Conservation (phyloP, 2,797 vertebrate genomes). For the Hydrophis major region DNA sequence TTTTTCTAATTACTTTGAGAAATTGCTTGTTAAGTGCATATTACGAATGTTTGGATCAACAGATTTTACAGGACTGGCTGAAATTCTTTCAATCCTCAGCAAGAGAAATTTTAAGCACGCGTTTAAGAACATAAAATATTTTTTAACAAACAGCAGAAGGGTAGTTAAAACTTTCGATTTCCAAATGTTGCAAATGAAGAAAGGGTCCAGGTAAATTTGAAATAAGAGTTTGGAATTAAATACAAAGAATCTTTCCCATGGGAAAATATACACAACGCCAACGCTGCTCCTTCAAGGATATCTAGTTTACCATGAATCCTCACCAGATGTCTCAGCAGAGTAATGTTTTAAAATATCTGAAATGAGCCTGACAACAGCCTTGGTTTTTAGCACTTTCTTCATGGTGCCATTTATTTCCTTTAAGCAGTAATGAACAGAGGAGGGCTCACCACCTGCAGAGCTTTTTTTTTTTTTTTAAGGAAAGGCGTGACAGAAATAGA, state of each 20-base stretch:
- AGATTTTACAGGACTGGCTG: neutral
- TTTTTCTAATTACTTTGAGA: neutral
- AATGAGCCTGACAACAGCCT: neutral
- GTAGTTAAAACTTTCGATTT: neutral
- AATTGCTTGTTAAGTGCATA: neutral
- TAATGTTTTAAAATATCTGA: neutral
- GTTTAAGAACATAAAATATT: neutral
- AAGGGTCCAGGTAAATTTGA: neutral
- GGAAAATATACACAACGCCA: neutral
- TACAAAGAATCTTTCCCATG: neutral
- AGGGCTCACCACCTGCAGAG: conserved; percentile 4
- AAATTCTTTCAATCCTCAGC: neutral
- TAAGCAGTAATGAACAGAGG: neutral
- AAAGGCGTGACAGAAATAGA: conserved; percentile 4
- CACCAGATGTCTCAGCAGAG: neutral
- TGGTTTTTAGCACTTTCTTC: neutral
- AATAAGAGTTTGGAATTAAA: neutral
- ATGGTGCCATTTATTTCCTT: conserved; percentile 3
- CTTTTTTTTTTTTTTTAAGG: neutral
- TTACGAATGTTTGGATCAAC: neutral
- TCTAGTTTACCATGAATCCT: neutral
- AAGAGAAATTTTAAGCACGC: neutral
- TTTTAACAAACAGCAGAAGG: neutral
- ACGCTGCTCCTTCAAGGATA: neutral
- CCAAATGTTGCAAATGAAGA: neutral